Base-by-base conservation (phyloP, 1,140 invertebrate genomes). In the Trissolcus basalis region DNA sequence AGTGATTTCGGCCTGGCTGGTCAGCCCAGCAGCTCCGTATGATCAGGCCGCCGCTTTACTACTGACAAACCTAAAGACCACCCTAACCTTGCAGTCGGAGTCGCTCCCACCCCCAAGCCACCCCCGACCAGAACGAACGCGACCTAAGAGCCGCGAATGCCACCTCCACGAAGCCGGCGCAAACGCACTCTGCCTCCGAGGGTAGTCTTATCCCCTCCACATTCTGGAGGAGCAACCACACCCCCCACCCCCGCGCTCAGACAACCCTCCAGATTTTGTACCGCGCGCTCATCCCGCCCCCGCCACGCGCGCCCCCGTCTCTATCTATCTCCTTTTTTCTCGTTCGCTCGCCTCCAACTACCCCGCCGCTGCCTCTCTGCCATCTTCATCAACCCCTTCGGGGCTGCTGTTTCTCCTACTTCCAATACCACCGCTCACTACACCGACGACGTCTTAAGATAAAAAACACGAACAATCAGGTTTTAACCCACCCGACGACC, bases 41-140 rank as follows among this genome's bases (percentile, higher is more conserved):
- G 85, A 88, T 84, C 83, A 88, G 87, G 86, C 87, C 86, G 87
- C 87, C 87, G 86, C 87, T 88, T 88, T 83, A 83, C 87, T 88
- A 88, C 86, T 88, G 86, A 87, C 86, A 84, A 83, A 85, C 80
- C 85, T 84, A 86, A 86, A 85, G 83, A 87, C 86, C 86, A 87
- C 84, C 87, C 87, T 88, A 86, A 88, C 87, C 86, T 83, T 86
- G 82, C 80, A 86, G 82, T 79, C 78, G 77, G 63, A 73, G 78
- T 79, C 73, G 73, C 78, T 64, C 60, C 69, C 77, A 77, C 75
- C 80, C 77, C 76, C 73, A 78, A 78, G 82, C 81, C 76, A 74
- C 81, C 70, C 54, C 69, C 73, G 67, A 65, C 70, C 67, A 70
- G 47, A 65, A 55, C 70, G 61, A 63, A 53, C 55, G 58, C 80